Base-by-base conservation (phyloP, 2,113 vertebrate genomes). In the Corydoras sp. region DNA sequence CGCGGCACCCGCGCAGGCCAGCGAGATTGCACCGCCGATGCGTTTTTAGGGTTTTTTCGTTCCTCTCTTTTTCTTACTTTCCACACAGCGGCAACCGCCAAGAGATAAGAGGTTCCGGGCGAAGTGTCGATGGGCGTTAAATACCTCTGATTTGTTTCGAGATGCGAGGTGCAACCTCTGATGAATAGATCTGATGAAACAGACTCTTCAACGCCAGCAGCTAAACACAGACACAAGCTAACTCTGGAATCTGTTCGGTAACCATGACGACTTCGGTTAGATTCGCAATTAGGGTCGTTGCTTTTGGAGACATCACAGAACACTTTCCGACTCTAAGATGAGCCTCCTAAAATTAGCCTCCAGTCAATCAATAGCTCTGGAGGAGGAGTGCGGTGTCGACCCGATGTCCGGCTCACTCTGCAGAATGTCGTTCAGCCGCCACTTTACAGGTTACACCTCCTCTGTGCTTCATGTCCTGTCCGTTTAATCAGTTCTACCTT, bases 161-260 rank as follows among this genome's bases (percentile, higher is more conserved):
- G 62, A 49, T 58, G 43, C 54, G n/a, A 54, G 64, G 71, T 48
- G 58, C 49, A 59, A 72, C 31, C 71, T 72, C 18, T 62, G 60
- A 65, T 68, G 63, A 69, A 61, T 59, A 73, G 71, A 55, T 49
- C 58, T 69, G 60, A 73, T 69, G 55, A 63, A 60, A 60, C 68
- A 50, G 5, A 60, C 59, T 74, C 67, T 69, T 12, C 43, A 15
- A 35, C 32, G 60, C 31, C 53, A 50, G 24, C 35, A 30, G 29
- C n/a, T 3, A 49, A 68, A 24, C 71, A 68, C 53, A 32, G 30
- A 69, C 68, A 68, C 68, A 61, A 68, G 29, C 68, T 68, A n/a
- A 56, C 54, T 56, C 14, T 56, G 13, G 3, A 56, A 56, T 56
- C 54, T 56, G 13, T n/a, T 56, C 15, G 12, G 54, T 56, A 56